Base-by-base conservation (phyloP, 2,113 vertebrate species). In the Pachyramphus minor region DNA sequence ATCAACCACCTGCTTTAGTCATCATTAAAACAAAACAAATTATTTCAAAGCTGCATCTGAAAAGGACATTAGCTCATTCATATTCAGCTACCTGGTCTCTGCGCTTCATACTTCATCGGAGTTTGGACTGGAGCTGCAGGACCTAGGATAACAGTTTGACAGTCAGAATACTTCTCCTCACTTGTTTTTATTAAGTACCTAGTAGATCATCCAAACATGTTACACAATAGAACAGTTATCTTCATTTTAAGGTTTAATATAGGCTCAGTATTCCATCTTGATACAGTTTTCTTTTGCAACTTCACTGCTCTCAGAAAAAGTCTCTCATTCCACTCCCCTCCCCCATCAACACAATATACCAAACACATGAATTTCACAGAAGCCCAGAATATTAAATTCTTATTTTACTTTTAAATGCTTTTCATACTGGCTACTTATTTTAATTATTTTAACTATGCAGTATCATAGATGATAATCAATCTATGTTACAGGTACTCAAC, bases 141-240 rank as follows among this genome's bases (percentile, higher is more conserved):
- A 96, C 82, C 96, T 96, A 96, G 55, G 49, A 88, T 31, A 89
- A 97, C 6, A 96, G 60, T 89, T 68, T 41, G 31, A 94, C 63
- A 95, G 64, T 95, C 66, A 97, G 77, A 89, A 41, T 25, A 66
- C 27, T 69, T 13, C 33, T 42, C 66, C 42, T 53, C 33, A 42
- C 15, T 47, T 79, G 22, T 17, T 87, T 81, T 75, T 72, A 78
- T 64, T 53, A 93, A 80, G 15, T 56, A 78, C 18, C 27, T 41
- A 60, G 6, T 5, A 93, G 19, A 72, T n/a, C 28, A 73, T 0
- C 31, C 44, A 91, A 77, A 82, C 27, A 52, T 35, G 21, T 47
- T 52, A 73, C 35, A 86, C 25, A 73, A 41, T 0, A 47, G 9
- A 76, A 89, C 12, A 62, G 9, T 50, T 69, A 68, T n/a, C 33